Percentiles rank a stretch among this genome's conserved stretches.
Evolutionary conservation across 2,113 vertebrate species (phyloP).

Genomic region (Capra hircus): DNA sequence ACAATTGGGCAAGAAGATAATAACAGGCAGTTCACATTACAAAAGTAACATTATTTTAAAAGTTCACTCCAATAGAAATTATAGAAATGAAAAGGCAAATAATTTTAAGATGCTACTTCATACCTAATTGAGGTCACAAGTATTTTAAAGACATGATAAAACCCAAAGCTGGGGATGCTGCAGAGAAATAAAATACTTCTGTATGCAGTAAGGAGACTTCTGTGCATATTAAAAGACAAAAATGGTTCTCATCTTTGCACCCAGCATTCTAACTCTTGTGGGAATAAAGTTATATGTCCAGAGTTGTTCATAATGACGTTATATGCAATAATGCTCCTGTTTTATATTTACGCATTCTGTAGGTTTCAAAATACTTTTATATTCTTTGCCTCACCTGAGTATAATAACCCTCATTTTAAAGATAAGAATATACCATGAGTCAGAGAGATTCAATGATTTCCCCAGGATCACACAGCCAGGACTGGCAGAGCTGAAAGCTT

Average conservation of each 20-base stretch:
- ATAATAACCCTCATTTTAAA: slow-evolving; percentile 27
- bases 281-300: neutral
- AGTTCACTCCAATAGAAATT: neutral
- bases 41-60: slow-evolving; percentile 13
- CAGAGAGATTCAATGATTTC: neutral
- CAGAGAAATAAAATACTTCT: neutral
- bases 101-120: neutral
- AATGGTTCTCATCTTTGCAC: neutral
- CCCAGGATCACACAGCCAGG: neutral
- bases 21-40: neutral
- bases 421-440: neutral
- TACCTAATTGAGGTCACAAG: neutral
- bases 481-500: neutral
- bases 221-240: neutral
- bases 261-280: neutral
- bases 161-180: neutral
- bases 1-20: neutral
- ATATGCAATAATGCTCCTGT: neutral
- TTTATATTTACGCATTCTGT: neutral
- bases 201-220: neutral
- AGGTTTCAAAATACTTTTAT: neutral
- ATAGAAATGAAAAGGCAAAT: neutral
- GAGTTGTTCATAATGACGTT: neutral
- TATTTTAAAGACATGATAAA: slow-evolving; percentile 9
- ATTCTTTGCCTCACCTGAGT: neutral